Evolutionary conservation across 2,113 vertebrate species (phyloP), one percentile per base, ranked within the genome.

Genomic region (Cariama cristata): DNA sequence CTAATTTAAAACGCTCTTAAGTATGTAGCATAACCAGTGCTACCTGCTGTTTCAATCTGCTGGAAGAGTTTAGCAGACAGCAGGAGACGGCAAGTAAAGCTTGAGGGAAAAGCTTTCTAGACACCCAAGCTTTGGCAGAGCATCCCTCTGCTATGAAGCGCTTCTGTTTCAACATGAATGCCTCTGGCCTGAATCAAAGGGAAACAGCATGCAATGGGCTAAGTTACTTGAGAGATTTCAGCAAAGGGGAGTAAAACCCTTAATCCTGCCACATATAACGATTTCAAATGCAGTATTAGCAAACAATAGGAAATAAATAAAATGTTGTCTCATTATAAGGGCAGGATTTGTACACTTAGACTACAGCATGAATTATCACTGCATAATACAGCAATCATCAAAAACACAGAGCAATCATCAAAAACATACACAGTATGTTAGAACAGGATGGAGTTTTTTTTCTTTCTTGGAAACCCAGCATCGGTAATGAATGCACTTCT

Each of bases 1-100:
- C 84, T 98, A 59, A 96, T 97, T 97, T 97, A 97, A 97, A 98
- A 92, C 2, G n/a, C 94, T 95, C 91, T 94, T 96, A 95, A 96
- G 93, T 93, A 95, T 47, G 92, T 13, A 87, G 95, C 76, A 72
- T 97, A 97, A 97, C 91, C 80, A 80, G 76, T 13, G 40, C 88
- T 94, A 97, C 95, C 97, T 90, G 96, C 97, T 95, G 95, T 79
- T 97, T 86, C 94, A 96, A 97, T 94, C 96, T 96, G 97, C 94
- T 97, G 81, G 94, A 97, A 93, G 95, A 96, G 86, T 94, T 97
- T 91, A 96, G 33, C 83, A 88, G 91, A 85, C 96, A 97, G 96
- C 95, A 90, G 96, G 96, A 96, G 90, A 81, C n/a, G 86, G 94
- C 91, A 92, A 88, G 88, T 71, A 79, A 96, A 94, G 95, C 97